A percentile compares a stretch with the other conserved stretches of the same genome.
Conservation (phyloP, 2,888 invertebrate species). For the Epinotia brunnichana region DNA sequence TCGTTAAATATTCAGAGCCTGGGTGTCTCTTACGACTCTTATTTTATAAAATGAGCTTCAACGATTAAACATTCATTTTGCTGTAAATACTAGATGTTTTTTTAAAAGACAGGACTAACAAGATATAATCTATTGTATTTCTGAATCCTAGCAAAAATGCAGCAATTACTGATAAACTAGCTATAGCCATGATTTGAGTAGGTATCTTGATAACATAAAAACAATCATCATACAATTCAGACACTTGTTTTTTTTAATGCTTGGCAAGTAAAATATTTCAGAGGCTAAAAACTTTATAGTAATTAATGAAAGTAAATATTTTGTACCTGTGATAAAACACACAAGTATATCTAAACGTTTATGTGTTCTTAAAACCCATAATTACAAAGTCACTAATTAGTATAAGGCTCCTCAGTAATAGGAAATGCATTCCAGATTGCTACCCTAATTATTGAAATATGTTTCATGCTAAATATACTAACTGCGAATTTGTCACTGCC, state of each 20-base stretch:
- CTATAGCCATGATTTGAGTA: no score
- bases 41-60: slow-evolving; percentile 9
- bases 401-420: background rate
- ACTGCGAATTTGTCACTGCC: slow-evolving; percentile 61
- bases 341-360: no score
- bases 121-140: background rate
- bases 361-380: background rate
- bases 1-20: slow-evolving; percentile 18
- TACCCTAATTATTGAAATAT: slow-evolving; percentile 51
- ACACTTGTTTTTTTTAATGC: no score
- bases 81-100: background rate
- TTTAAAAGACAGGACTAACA: background rate
- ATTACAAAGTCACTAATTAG: background rate
- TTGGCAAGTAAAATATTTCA: no score
- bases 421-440: slow-evolving; percentile 36
- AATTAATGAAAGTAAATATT: no score
- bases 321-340: no score
- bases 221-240: no score
- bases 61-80: background rate
- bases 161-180: no score
- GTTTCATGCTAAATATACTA: slow-evolving; percentile 56
- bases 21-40: background rate
- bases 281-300: no score
- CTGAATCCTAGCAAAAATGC: no score
- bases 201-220: no score